Percentiles rank a stretch among this genome's conserved stretches.
Conservation (phyloP, 2,113 vertebrate species). For the Chunga burmeisteri region DNA sequence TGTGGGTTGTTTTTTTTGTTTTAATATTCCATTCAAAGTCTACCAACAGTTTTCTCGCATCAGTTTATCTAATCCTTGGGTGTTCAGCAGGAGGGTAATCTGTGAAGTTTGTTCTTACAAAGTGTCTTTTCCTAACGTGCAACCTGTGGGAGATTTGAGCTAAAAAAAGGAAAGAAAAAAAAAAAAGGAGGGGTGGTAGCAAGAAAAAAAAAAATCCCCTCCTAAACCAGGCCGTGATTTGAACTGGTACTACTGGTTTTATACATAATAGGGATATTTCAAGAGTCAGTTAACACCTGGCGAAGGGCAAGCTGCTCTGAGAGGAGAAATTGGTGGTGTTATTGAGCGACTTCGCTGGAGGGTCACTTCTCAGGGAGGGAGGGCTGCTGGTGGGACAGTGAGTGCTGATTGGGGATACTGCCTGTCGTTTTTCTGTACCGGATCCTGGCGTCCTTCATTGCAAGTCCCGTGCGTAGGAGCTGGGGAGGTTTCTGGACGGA, state of each 20-base stretch:
- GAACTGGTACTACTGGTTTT: not conserved
- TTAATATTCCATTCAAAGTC: not conserved
- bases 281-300: not conserved
- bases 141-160: not conserved
- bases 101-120: not conserved
- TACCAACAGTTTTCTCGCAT: not conserved
- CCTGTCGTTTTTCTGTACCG: no score
- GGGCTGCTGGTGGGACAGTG: accelerated
- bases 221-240: not conserved
- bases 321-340: not conserved
- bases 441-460: no score
- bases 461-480: not conserved
- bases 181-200: accelerated
- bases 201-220: not conserved
- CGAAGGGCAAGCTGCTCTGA: not conserved
- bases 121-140: not conserved
- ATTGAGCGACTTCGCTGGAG: no score
- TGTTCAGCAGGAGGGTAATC: not conserved
- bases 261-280: not conserved
- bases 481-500: not conserved
- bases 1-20: no score
- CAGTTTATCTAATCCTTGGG: not conserved
- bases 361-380: accelerated
- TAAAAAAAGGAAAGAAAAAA: not conserved
- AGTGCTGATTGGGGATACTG: not conserved